Conservation (phyloP, 2,797 vertebrate species). For the Urosaurus nigricauda region DNA sequence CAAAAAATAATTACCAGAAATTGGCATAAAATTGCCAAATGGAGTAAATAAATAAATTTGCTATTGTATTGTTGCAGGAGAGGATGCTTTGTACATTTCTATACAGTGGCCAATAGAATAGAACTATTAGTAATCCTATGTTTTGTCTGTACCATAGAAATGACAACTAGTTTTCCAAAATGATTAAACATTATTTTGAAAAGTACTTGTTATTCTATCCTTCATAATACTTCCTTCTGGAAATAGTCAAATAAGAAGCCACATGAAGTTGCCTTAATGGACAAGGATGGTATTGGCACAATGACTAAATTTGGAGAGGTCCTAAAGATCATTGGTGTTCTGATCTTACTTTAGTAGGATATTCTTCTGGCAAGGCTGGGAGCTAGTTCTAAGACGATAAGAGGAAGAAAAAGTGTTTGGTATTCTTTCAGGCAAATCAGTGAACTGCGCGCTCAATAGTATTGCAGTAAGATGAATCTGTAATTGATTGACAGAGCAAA, state of each 20-base stretch:
- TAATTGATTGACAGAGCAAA: too few species aligned
- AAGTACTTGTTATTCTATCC: background rate
- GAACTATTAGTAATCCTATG: background rate
- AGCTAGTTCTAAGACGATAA: background rate
- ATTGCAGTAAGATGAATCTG: too few species aligned
- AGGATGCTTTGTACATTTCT: background rate
- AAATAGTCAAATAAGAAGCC: background rate
- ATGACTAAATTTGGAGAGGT: constrained; percentile 24
- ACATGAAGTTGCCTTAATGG: background rate
- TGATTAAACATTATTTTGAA: background rate
- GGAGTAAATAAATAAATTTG: background rate
- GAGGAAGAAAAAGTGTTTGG: background rate
- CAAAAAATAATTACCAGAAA: too few species aligned
- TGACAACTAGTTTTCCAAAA: background rate
- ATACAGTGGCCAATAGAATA: background rate
- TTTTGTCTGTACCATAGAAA: background rate
- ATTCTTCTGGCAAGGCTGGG: background rate
- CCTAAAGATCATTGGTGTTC: background rate
- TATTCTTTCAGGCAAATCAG: too few species aligned
- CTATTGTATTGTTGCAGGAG: background rate
- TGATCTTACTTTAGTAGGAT: constrained; percentile 39
- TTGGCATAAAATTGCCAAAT: too few species aligned
- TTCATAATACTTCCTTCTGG: background rate
- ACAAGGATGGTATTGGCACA: constrained; percentile 39
- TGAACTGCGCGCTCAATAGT: too few species aligned